Base-by-base conservation (phyloP, 2,888 invertebrate genomes). In the Oxyteleia sp. region DNA sequence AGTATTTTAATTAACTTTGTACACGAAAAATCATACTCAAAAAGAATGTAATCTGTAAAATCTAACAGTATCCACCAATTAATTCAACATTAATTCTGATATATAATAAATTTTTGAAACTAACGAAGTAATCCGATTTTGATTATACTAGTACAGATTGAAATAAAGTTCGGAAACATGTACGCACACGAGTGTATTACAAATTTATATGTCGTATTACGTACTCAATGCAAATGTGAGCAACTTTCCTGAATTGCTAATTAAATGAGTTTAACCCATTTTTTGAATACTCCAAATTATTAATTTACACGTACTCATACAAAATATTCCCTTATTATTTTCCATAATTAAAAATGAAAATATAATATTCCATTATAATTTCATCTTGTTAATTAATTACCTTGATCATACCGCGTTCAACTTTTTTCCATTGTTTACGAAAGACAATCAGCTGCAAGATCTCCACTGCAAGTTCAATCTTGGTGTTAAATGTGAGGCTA, bases 41-140 rank as follows among this genome's bases (percentile, higher is more conserved):
- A n/a, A n/a, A n/a, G n/a, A n/a, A n/a, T n/a, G n/a, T n/a, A n/a
- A n/a, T n/a, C n/a, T n/a, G n/a, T n/a, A n/a, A n/a, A n/a, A n/a
- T n/a, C n/a, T n/a, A n/a, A n/a, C n/a, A n/a, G n/a, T n/a, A n/a
- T n/a, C n/a, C n/a, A n/a, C n/a, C n/a, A n/a, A n/a, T n/a, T n/a
- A n/a, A n/a, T n/a, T n/a, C n/a, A n/a, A n/a, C n/a, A n/a, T n/a
- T n/a, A 68, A 53, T 53, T 68, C 29, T 26, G 29, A 29, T 26
- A 7, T n/a, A 51, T 38, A 66, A 66, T 66, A 68, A 29, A 53
- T 68, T 68, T 53, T 68, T 53, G 41, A 53, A 68, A 53, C 53
- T 68, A 53, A 68, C 66, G 29, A 53, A 23, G 35, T 69, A 69
- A 69, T 69, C 69, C 45, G 69, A 69, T 69, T 69, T 69, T 32